These are phyloP conservation scores for Lithophane socia DNA, from an alignment of 2,888 invertebrate genomes.

Conservation along the genomic window DNA sequence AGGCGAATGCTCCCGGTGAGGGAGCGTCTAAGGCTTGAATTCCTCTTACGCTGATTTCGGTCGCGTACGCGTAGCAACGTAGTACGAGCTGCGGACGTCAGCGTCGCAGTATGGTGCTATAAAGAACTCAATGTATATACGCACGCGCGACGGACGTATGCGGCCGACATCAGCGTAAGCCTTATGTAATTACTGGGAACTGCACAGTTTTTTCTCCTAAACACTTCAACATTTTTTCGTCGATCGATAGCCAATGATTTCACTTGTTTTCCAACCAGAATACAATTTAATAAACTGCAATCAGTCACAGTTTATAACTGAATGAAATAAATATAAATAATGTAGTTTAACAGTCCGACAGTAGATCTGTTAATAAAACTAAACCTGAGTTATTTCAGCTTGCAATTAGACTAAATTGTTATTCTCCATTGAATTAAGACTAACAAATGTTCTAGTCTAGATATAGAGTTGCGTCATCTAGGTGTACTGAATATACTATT, in stretches of 20 bases:
- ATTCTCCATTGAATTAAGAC: constrained; percentile 45
- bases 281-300: constrained; percentile 13
- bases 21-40: no score
- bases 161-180: no score
- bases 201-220: background rate
- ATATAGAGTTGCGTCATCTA: constrained; percentile 26
- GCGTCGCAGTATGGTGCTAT: no score
- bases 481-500: background rate
- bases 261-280: background rate
- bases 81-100: no score
- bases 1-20: background rate
- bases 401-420: constrained; percentile 49
- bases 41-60: no score
- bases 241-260: constrained; percentile 7
- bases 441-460: constrained; percentile 47
- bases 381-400: constrained; percentile 53
- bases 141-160: no score
- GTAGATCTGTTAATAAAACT: constrained; percentile 27
- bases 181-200: background rate
- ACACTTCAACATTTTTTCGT: background rate
- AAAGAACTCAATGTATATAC: no score
- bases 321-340: constrained; percentile 32
- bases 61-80: no score
- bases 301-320: constrained; percentile 18
- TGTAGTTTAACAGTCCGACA: constrained; percentile 5